phyloP scores from a whole-genome alignment of 2,113 vertebrate species.

The Alethe castanea region DNA sequence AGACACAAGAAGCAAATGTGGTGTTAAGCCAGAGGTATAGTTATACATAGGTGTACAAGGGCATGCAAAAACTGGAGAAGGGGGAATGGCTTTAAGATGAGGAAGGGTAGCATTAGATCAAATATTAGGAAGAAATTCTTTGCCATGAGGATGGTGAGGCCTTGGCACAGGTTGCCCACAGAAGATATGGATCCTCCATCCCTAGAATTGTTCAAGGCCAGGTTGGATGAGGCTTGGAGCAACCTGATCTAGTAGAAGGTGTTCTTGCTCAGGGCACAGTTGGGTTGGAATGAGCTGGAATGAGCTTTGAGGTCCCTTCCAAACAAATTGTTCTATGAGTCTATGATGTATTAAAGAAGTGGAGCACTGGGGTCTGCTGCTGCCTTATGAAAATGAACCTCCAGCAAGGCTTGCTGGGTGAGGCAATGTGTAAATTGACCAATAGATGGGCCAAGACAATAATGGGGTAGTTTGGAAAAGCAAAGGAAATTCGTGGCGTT shows the following conservation, averaged over 20 bases:
- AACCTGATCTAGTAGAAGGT: neutral
- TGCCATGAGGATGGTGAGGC: neutral
- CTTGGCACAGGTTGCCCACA: neutral
- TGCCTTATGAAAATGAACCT: neutral
- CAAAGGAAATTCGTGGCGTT: neutral
- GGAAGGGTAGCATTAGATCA: neutral
- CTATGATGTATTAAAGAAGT: no score
- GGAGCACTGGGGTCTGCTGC: neutral
- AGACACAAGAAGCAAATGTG: rapidly evolving
- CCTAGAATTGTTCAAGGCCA: neutral
- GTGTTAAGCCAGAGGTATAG: neutral
- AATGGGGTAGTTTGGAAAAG: neutral
- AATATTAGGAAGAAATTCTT: neutral
- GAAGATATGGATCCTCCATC: neutral
- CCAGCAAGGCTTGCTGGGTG: neutral
- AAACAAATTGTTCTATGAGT: neutral
- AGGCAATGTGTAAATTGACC: neutral
- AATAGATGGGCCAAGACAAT: neutral
- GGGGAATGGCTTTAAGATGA: neutral
- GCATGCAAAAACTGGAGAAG: neutral
- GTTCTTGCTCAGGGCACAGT: neutral
- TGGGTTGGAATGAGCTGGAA: neutral
- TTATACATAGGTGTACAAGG: neutral
- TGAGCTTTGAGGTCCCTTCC: neutral
- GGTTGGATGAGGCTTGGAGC: neutral